phyloP scores from a whole-genome alignment of 2,888 invertebrate genomes.

The Agapostemon virescens region DNA sequence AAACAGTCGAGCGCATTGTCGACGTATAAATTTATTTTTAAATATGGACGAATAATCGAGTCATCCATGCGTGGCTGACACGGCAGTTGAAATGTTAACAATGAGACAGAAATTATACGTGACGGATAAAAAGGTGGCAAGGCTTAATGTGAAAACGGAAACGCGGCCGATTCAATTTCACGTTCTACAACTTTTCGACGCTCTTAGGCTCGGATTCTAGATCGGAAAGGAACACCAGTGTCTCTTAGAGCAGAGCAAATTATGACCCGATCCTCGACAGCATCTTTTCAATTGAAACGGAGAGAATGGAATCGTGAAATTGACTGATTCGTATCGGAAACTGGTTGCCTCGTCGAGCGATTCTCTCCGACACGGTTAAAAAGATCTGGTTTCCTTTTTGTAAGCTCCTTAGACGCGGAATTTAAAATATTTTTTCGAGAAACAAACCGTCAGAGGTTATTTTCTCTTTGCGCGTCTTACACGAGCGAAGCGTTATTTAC shows the following conservation, averaged over 20 bases:
- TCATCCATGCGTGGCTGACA: no score
- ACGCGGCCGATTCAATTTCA: no score
- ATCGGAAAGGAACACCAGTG: background rate
- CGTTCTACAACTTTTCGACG: background rate
- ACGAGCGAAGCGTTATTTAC: conserved; percentile 32
- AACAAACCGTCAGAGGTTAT: conserved; percentile 16
- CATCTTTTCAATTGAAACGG: background rate
- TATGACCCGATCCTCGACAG: background rate
- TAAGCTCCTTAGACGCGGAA: background rate
- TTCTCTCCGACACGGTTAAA: background rate
- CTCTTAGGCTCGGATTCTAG: background rate
- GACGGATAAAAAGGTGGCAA: no score
- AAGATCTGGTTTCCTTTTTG: background rate
- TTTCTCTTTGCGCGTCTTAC: conserved; percentile 25
- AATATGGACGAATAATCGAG: no score
- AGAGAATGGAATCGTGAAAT: background rate
- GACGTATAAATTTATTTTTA: no score
- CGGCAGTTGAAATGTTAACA: no score
- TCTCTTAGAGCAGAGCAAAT: background rate
- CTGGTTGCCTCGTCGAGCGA: background rate
- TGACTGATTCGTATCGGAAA: background rate
- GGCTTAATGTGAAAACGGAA: no score
- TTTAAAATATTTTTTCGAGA: background rate
- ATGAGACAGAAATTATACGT: no score
- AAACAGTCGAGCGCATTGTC: no score